Evolutionary conservation across 2,797 vertebrate species (phyloP).

Genomic region (Setipinna tenuifilis): DNA sequence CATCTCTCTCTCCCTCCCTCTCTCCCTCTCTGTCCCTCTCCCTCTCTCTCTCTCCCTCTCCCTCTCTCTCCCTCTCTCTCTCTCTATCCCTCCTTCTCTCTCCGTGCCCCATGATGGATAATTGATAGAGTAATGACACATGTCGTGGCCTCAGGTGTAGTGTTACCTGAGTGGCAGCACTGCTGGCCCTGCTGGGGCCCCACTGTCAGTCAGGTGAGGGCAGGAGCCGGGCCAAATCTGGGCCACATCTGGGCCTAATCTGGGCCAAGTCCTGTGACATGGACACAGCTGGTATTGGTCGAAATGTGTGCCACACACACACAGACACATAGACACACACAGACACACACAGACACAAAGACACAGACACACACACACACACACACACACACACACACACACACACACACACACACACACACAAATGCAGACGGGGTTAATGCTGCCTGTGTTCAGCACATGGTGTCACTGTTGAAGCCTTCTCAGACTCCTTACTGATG

Average conservation of each 20-base stretch:
- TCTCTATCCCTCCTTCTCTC: conserved; percentile 46
- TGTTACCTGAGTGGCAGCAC: conserved; percentile 24
- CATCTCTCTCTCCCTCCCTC: not conserved
- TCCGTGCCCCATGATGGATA: conserved; percentile 73
- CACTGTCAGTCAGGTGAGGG: not conserved
- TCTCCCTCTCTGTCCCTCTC: conserved; percentile 46
- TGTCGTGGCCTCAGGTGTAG: conserved; percentile 74
- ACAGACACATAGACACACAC: too few species aligned
- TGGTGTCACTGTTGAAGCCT: not conserved
- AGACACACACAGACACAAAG: too few species aligned
- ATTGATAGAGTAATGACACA: conserved; percentile 76
- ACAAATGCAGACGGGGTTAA: too few species aligned
- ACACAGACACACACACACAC: too few species aligned
- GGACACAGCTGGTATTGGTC: not conserved
- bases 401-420: too few species aligned
- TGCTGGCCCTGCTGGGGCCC: not conserved
- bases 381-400: too few species aligned
- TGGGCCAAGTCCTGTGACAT: not conserved
- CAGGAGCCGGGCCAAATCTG: conserved; percentile 21
- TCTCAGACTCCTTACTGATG: not conserved
- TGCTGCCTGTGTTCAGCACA: too few species aligned
- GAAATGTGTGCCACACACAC: not conserved
- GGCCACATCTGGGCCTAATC: not conserved
- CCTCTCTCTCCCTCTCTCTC: not conserved
- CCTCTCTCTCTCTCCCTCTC: not conserved